These are phyloP conservation scores for Operophtera brumata DNA, from an alignment of 2,888 invertebrate genomes.

Conservation along the genomic window DNA sequence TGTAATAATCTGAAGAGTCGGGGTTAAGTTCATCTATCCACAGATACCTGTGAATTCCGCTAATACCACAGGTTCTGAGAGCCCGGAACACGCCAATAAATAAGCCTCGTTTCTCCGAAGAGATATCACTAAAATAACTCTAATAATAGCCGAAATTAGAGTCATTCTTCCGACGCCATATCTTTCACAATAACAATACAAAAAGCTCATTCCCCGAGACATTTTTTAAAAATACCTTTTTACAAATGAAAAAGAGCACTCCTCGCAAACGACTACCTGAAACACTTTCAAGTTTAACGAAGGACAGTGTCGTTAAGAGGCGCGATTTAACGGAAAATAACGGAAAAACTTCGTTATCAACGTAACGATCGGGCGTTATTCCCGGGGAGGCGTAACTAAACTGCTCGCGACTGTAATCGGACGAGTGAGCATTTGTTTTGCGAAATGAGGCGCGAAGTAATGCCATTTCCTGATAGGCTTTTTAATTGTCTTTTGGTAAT, in stretches of 20 bases:
- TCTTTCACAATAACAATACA: constrained; percentile 56
- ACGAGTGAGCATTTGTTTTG: constrained; percentile 28
- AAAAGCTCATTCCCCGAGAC: constrained; percentile 49
- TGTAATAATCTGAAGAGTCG: constrained; percentile 1
- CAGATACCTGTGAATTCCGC: background rate
- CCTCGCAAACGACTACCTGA: constrained; percentile 70
- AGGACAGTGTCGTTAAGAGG: constrained; percentile 66
- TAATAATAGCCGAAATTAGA: constrained; percentile 31
- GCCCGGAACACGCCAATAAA: background rate
- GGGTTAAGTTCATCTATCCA: background rate
- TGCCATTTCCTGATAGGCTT: constrained; percentile 30
- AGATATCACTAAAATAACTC: constrained; percentile 24
- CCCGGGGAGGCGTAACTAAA: constrained; percentile 18
- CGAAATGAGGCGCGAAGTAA: constrained; percentile 35
- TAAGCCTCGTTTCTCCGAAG: background rate
- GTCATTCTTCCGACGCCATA: constrained; percentile 35
- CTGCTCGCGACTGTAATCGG: constrained; percentile 23
- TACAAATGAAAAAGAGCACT: constrained; percentile 71
- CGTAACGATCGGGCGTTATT: constrained; percentile 62
- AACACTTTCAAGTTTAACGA: constrained; percentile 67
- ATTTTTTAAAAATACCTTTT: constrained; percentile 51
- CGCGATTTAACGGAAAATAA: constrained; percentile 67
- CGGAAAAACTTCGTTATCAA: constrained; percentile 65
- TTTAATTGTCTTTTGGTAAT: constrained; percentile 15
- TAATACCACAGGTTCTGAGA: background rate